Conservation (phyloP, 2,888 invertebrate species). For the Cloeon dipterum region DNA sequence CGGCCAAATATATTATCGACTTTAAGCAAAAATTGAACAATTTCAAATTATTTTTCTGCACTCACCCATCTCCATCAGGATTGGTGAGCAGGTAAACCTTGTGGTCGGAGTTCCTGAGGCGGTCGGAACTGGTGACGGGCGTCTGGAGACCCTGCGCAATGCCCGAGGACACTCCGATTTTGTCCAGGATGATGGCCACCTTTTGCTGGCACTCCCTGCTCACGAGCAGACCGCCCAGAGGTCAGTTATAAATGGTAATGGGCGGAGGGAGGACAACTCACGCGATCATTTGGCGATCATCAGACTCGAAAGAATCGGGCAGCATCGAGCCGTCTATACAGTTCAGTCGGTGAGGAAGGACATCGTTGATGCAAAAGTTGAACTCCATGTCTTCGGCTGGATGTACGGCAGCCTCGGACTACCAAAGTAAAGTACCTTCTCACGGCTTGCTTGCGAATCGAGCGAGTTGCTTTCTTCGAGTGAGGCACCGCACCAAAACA, state of each 20-base stretch:
- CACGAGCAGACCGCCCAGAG: no score
- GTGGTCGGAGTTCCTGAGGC: conserved; percentile 33
- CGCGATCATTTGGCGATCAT: not conserved
- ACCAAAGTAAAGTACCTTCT: no score
- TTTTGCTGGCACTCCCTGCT: conserved; percentile 33
- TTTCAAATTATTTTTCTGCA: conserved; percentile 6
- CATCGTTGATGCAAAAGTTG: not conserved
- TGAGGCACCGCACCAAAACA: no score
- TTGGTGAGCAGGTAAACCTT: conserved; percentile 28
- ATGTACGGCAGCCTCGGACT: no score
- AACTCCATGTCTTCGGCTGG: not conserved
- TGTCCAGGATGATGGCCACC: conserved; percentile 38
- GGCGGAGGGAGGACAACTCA: not conserved
- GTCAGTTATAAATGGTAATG: no score
- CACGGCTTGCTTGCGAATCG: no score
- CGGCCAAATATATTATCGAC: not conserved
- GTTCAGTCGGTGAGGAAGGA: not conserved
- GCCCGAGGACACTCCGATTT: conserved; percentile 48
- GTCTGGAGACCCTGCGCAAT: conserved; percentile 46
- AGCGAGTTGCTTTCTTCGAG: no score
- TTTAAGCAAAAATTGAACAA: not conserved
- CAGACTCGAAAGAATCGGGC: not conserved
- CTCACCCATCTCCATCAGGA: conserved; percentile 29
- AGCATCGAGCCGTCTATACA: not conserved
- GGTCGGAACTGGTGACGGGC: conserved; percentile 47